phyloP scores from a whole-genome alignment of 2,797 vertebrate genomes.

The Labroides dimidiatus region DNA sequence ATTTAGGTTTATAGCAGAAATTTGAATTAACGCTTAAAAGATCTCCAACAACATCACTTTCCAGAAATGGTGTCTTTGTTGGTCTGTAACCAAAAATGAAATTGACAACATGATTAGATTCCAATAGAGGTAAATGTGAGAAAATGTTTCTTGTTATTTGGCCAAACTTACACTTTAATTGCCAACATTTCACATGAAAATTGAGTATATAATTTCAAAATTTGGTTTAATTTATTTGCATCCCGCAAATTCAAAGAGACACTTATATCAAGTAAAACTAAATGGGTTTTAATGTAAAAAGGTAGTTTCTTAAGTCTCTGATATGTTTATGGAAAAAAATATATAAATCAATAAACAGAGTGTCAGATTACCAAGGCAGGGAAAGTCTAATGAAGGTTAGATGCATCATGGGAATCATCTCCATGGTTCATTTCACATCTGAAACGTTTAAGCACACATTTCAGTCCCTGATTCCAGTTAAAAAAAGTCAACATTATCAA shows the following conservation, averaged over 20 bases:
- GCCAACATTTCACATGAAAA: conserved; percentile 3
- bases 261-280: too few species aligned
- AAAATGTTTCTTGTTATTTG: conserved; percentile 1
- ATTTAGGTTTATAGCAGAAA: background rate
- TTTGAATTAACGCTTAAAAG: background rate
- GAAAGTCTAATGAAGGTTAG: background rate
- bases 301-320: background rate
- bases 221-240: background rate
- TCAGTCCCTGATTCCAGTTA: too few species aligned
- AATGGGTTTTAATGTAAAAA: background rate
- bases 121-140: conserved; percentile 1
- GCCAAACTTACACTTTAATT: conserved; percentile 10
- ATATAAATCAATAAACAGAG: background rate
- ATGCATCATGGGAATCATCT: background rate
- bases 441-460: background rate
- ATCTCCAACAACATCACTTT: background rate
- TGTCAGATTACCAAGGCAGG: too few species aligned
- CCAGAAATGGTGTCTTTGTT: conserved; percentile 12
- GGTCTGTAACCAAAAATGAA: conserved; percentile 8
- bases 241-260: too few species aligned
- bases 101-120: background rate
- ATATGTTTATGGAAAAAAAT: background rate
- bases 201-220: background rate
- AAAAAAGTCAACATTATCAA: too few species aligned
- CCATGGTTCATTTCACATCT: background rate